phyloP scores from a whole-genome alignment of 64 coral and sea anemone genomes.

The Porites australiensis region DNA sequence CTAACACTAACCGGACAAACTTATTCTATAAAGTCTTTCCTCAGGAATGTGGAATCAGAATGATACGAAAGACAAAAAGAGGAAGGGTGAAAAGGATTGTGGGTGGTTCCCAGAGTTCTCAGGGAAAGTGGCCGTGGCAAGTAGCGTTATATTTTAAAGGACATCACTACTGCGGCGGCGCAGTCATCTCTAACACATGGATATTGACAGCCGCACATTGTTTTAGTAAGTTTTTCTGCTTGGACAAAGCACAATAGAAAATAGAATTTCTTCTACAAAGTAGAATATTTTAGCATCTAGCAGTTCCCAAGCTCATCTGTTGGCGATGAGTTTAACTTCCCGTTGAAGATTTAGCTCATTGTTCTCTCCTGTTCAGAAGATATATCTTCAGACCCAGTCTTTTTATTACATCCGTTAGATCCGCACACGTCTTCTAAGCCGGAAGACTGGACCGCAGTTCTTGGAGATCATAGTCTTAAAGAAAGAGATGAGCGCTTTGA shows the following conservation, averaged over 20 bases:
- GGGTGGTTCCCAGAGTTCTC: constrained; percentile 42
- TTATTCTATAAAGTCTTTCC: constrained; percentile 24
- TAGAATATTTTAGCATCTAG: too few relatives aligned
- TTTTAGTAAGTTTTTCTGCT: constrained; percentile 58
- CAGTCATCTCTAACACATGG: constrained; percentile 50
- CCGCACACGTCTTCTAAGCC: constrained; percentile 50
- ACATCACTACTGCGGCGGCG: constrained; percentile 70
- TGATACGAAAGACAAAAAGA: not conserved
- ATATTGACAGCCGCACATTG: constrained; percentile 56
- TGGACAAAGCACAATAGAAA: too few relatives aligned
- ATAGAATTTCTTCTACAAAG: too few relatives aligned
- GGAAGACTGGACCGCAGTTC: constrained; percentile 48
- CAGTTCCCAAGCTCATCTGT: too few relatives aligned
- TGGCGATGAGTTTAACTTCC: not conserved
- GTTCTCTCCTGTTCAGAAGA: not conserved
- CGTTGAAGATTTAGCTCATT: not conserved
- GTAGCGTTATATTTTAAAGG: constrained; percentile 53
- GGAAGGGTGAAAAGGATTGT: constrained; percentile 42
- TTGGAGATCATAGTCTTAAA: constrained; percentile 42
- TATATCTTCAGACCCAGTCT: not conserved
- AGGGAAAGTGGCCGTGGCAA: constrained; percentile 75
- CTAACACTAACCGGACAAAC: too few relatives aligned
- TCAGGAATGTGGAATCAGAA: constrained; percentile 17
- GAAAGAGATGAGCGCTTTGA: constrained; percentile 31
- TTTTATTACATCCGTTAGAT: not conserved